Evolutionary conservation across 1,140 invertebrate species (phyloP).

Genomic region (Zaprionus gabonicus): DNA sequence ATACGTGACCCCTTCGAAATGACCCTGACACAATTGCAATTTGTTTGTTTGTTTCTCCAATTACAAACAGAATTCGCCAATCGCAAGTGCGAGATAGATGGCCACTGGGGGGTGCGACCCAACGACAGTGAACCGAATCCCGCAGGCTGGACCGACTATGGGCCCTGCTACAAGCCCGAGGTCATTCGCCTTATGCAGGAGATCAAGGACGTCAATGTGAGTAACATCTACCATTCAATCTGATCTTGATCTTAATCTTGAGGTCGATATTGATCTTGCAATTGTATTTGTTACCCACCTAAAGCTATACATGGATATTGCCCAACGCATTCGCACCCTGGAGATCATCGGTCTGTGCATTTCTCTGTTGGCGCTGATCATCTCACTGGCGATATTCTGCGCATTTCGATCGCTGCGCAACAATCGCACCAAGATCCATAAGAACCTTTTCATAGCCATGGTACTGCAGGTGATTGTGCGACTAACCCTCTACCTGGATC

Average conservation of each 20-base stretch:
- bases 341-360: conserved; percentile 93
- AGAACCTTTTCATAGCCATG: conserved; percentile 94
- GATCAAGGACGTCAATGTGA: conserved; percentile 85
- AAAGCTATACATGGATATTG: conserved; percentile 86
- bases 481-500: conserved; percentile 93
- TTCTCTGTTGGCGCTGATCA: conserved; percentile 90
- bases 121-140: conserved; percentile 65
- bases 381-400: conserved; percentile 92
- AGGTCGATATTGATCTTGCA: background rate
- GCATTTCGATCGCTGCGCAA: conserved; percentile 92
- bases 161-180: conserved; percentile 91
- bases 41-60: background rate
- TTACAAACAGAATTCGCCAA: conserved; percentile 88
- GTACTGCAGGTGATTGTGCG: conserved; percentile 93
- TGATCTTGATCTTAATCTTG: background rate
- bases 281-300: background rate
- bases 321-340: conserved; percentile 89
- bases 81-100: conserved; percentile 89
- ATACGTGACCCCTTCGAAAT: background rate
- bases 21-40: background rate
- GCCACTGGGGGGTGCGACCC: conserved; percentile 89
- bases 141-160: conserved; percentile 94
- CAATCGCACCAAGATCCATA: conserved; percentile 94
- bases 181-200: conserved; percentile 88
- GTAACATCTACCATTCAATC: conserved; percentile 4